These are phyloP conservation scores for Hozukius guyotensis DNA, from an alignment of 2,797 vertebrate species.

Conservation along the genomic window DNA sequence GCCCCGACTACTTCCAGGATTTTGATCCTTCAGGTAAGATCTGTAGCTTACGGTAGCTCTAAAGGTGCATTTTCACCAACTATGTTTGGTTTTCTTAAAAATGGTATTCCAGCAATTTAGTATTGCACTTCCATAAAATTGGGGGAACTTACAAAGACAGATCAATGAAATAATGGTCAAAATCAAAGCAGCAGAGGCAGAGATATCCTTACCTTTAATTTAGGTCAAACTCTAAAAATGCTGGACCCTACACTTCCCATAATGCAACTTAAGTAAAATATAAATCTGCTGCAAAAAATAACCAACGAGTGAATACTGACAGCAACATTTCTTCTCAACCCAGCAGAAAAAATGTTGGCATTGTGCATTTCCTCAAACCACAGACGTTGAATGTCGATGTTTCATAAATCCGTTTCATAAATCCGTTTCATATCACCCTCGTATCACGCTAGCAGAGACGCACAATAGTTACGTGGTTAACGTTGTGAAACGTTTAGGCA, in stretches of 20 bases:
- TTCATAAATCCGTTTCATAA: not conserved
- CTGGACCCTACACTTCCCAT: not conserved
- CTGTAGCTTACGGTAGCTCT: not conserved
- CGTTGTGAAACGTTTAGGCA: not conserved
- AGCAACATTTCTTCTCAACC: not conserved
- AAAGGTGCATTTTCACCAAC: not conserved
- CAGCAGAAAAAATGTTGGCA: not conserved
- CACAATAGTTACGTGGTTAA: not conserved
- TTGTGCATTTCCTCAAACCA: not conserved
- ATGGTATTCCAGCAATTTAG: not conserved
- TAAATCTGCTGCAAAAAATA: not conserved
- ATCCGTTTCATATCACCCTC: no score
- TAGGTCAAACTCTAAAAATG: not conserved
- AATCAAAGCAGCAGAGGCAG: not conserved
- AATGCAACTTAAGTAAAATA: not conserved
- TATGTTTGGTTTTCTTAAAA: not conserved
- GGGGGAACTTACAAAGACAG: not conserved
- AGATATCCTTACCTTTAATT: no score
- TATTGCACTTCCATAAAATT: not conserved
- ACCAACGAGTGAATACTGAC: not conserved
- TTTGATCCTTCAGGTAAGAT: slow-evolving; percentile 94
- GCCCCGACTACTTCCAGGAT: slow-evolving; percentile 97
- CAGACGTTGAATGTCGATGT: not conserved
- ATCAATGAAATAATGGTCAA: not conserved
- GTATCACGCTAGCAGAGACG: not conserved